These are phyloP conservation scores for Stomatorhinus walkeri DNA, from an alignment of 2,797 vertebrate species.

Conservation along the genomic window DNA sequence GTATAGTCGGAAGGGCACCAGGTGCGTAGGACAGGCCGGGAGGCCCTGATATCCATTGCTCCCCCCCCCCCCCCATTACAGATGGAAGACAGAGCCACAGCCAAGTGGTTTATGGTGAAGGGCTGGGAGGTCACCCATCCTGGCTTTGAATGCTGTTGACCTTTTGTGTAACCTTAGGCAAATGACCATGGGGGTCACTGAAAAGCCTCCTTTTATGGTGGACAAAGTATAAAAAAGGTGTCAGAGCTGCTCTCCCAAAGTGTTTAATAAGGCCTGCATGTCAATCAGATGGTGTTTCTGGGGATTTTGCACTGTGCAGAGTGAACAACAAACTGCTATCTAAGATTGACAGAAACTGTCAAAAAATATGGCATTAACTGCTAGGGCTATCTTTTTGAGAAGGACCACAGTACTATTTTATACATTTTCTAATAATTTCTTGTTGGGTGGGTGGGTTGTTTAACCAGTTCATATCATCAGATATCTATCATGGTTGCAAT, in stretches of 20 bases:
- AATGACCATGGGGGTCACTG: constrained; percentile 32
- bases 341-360: background rate
- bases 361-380: background rate
- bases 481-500: background rate
- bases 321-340: background rate
- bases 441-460: background rate
- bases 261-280: constrained; percentile 23
- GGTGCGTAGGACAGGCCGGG: background rate
- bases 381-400: background rate
- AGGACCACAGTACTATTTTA: background rate
- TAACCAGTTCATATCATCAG: background rate
- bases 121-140: constrained; percentile 42
- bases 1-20: background rate
- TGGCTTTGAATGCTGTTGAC: constrained; percentile 63
- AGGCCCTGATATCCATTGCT: constrained; percentile 26
- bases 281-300: background rate
- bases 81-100: constrained; percentile 20
- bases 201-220: constrained; percentile 17
- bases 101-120: constrained; percentile 20
- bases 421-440: background rate
- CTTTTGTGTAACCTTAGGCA: constrained; percentile 50
- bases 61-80: constrained; percentile 18
- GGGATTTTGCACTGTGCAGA: background rate
- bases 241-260: background rate
- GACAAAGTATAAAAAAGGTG: constrained; percentile 42